phyloP scores from a whole-genome alignment of 1,140 invertebrate species.

The Zaprionus lachaisei region DNA sequence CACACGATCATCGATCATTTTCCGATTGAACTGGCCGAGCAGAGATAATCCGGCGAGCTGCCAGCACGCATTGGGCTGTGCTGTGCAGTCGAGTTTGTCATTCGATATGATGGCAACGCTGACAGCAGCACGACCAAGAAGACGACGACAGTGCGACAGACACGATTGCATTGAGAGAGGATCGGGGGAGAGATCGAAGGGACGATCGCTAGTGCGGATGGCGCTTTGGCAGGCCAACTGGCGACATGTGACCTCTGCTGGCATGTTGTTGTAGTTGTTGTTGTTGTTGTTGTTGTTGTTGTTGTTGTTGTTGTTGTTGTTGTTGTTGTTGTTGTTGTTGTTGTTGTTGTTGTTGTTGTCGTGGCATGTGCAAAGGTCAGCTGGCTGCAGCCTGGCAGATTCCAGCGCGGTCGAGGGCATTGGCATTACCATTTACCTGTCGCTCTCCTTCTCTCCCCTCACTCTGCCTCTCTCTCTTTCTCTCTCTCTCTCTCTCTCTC shows the following conservation, averaged over 20 bases:
- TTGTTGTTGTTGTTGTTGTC: constrained; percentile 9
- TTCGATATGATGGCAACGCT: constrained; percentile 72
- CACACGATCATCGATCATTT: constrained; percentile 70
- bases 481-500: not conserved
- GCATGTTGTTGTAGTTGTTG: constrained; percentile 14
- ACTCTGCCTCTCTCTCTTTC: not conserved
- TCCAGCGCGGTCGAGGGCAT: constrained; percentile 55
- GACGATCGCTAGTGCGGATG: constrained; percentile 14
- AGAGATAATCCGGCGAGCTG: constrained; percentile 58
- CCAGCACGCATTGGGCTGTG: constrained; percentile 49
- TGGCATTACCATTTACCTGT: constrained; percentile 73
- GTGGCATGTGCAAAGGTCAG: constrained; percentile 80
- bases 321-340: constrained; percentile 5
- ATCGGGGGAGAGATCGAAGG: not conserved
- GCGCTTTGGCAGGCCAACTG: constrained; percentile 44
- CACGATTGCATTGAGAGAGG: not conserved
- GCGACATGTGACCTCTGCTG: constrained; percentile 46
- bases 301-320: constrained; percentile 8
- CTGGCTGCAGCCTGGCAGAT: constrained; percentile 57
- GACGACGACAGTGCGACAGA: constrained; percentile 36
- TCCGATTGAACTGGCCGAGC: constrained; percentile 66
- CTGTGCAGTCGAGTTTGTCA: constrained; percentile 70
- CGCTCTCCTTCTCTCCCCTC: not conserved
- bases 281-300: not conserved
- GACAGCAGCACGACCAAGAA: constrained; percentile 55